Evolutionary conservation across 2,113 vertebrate species (phyloP).

Genomic region (Melanerpes formicivorus): DNA sequence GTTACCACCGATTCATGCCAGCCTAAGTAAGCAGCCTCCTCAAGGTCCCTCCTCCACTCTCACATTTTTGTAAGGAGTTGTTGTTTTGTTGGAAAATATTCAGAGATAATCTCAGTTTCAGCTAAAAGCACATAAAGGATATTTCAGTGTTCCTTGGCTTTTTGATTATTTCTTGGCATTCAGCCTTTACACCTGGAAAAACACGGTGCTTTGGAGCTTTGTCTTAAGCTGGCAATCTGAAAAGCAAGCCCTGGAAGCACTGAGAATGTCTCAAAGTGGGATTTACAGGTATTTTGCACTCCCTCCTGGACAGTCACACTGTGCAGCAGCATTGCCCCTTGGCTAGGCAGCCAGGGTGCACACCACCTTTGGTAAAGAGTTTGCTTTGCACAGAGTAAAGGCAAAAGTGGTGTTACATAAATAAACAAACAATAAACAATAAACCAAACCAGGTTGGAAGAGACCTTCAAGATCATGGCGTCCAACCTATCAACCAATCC

Average conservation of each 20-base stretch:
- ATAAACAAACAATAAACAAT: no score
- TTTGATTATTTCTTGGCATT: not conserved
- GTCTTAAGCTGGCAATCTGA: constrained; percentile 7
- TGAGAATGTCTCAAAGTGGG: not conserved
- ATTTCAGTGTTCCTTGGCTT: not conserved
- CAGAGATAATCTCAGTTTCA: constrained; percentile 7
- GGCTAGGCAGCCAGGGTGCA: not conserved
- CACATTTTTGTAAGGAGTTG: not conserved
- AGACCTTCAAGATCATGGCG: no score
- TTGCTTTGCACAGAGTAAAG: not conserved
- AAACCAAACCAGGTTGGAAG: no score
- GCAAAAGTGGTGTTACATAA: not conserved
- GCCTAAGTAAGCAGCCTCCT: not conserved
- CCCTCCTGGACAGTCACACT: not conserved
- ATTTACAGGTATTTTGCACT: not conserved
- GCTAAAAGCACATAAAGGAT: not conserved
- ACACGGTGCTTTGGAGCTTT: not conserved
- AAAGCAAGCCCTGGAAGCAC: constrained; percentile 3
- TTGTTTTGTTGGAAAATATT: not conserved
- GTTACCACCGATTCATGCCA: not conserved
- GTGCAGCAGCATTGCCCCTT: not conserved
- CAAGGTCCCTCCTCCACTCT: not conserved
- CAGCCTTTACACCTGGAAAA: not conserved
- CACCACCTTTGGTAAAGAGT: not conserved
- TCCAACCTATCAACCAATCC: no score